Percentiles rank a stretch among this genome's conserved stretches.
phyloP scores from a whole-genome alignment of 2,888 invertebrate genomes.

The Acleris emargana region DNA sequence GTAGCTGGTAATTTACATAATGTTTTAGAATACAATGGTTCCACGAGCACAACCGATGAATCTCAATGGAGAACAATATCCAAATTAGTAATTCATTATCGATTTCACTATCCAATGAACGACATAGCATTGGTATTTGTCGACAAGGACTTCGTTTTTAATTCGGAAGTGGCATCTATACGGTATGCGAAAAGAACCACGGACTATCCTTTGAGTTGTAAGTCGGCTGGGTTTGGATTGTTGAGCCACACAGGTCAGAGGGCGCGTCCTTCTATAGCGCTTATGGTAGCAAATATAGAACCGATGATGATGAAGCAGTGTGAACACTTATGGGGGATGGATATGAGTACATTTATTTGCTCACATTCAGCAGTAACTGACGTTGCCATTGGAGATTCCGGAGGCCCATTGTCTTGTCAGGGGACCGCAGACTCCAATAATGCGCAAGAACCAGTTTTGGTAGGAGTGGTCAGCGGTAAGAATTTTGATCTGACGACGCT shows the following conservation, averaged over 20 bases:
- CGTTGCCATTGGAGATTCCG: constrained; percentile 64
- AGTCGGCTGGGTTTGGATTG: constrained; percentile 59
- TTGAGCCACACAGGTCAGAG: constrained; percentile 34
- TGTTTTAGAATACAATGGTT: constrained; percentile 47
- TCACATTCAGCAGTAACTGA: constrained; percentile 52
- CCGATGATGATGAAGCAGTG: constrained; percentile 52
- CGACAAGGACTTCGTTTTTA: constrained; percentile 47
- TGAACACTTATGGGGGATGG: constrained; percentile 58
- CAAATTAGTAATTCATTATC: constrained; percentile 41
- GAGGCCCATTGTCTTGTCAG: constrained; percentile 62
- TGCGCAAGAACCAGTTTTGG: constrained; percentile 48
- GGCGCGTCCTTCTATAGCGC: constrained; percentile 42
- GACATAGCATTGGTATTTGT: constrained; percentile 59
- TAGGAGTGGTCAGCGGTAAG: constrained; percentile 67
- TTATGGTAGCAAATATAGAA: constrained; percentile 54
- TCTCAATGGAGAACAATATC: constrained; percentile 49
- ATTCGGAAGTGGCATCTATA: constrained; percentile 46
- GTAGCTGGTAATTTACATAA: constrained; percentile 58
- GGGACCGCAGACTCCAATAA: constrained; percentile 48
- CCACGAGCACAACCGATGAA: constrained; percentile 43
- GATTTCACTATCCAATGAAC: constrained; percentile 50
- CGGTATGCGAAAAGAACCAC: constrained; percentile 40
- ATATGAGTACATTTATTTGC: constrained; percentile 59
- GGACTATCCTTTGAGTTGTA: constrained; percentile 53
- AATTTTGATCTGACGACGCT: constrained; percentile 60